Conservation (phyloP, 2,888 invertebrate species). For the Lithodes maja region DNA sequence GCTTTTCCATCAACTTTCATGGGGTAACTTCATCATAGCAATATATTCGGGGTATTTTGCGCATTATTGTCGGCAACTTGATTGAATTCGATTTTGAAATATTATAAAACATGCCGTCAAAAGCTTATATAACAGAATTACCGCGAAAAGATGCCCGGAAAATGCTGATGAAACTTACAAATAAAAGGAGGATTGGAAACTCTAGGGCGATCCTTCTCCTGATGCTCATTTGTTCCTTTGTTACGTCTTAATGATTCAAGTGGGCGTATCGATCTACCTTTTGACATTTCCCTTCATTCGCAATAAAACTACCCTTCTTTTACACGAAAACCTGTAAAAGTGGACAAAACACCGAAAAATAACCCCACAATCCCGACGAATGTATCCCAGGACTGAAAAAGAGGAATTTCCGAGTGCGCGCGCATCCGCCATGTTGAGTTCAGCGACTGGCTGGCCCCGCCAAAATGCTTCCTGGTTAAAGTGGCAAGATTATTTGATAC, state of each 20-base stretch:
- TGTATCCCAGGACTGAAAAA: slow-evolving; percentile 28
- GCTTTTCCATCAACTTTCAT: too few relatives aligned
- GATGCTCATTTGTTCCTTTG: slow-evolving; percentile 55
- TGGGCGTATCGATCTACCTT: slow-evolving; percentile 57
- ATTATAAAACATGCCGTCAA: too few relatives aligned
- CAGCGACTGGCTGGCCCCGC: slow-evolving; percentile 53
- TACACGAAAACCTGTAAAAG: not conserved
- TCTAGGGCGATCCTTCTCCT: not conserved
- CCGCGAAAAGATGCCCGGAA: too few relatives aligned
- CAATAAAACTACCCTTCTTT: not conserved
- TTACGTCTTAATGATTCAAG: slow-evolving; percentile 38
- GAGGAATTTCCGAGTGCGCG: slow-evolving; percentile 47
- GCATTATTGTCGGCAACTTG: too few relatives aligned
- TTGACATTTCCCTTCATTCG: slow-evolving; percentile 3
- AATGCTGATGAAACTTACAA: too few relatives aligned
- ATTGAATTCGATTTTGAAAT: too few relatives aligned
- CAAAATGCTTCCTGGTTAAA: slow-evolving; percentile 46
- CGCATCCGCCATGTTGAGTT: slow-evolving; percentile 65
- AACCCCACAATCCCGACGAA: not conserved
- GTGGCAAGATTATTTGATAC: slow-evolving; percentile 9
- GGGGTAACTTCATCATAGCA: too few relatives aligned
- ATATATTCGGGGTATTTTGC: too few relatives aligned
- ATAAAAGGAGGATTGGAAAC: not conserved
- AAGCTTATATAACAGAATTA: too few relatives aligned
- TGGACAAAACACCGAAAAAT: not conserved